phyloP scores from a whole-genome alignment of 2,888 invertebrate genomes.

The Dolichopus griseipennis region DNA sequence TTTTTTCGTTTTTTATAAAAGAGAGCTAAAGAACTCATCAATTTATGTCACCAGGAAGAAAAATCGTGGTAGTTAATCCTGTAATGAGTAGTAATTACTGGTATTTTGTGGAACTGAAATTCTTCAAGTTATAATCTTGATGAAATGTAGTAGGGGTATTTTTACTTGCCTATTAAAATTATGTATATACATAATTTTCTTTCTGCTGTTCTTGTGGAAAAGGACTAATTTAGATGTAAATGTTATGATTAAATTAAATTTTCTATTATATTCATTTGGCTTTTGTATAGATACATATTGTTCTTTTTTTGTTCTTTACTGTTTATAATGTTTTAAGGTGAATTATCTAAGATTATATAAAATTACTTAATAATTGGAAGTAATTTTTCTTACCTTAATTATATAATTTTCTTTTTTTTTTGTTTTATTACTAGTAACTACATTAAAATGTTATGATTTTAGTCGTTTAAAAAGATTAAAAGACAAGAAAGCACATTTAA shows the following conservation, averaged over 20 bases:
- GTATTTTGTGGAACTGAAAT: background rate
- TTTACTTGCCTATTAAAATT: no score
- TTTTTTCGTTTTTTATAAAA: background rate
- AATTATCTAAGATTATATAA: slow-evolving; percentile 1
- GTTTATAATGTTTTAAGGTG: background rate
- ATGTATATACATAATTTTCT: background rate
- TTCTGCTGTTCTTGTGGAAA: background rate
- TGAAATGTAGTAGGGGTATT: no score
- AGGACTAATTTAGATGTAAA: slow-evolving; percentile 4
- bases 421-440: no score
- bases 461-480: no score
- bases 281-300: background rate
- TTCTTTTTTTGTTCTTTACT: background rate
- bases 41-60: background rate
- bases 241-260: background rate
- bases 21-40: background rate
- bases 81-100: slow-evolving; percentile 6
- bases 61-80: background rate
- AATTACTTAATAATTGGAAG: background rate
- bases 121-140: background rate
- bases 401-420: background rate
- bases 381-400: background rate
- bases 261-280: background rate
- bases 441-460: no score
- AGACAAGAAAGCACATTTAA: no score